Evolutionary conservation across 2,888 invertebrate genomes (phyloP), one percentile per base, ranked within the genome.

Genomic region (Caenorhabditis japonica): DNA sequence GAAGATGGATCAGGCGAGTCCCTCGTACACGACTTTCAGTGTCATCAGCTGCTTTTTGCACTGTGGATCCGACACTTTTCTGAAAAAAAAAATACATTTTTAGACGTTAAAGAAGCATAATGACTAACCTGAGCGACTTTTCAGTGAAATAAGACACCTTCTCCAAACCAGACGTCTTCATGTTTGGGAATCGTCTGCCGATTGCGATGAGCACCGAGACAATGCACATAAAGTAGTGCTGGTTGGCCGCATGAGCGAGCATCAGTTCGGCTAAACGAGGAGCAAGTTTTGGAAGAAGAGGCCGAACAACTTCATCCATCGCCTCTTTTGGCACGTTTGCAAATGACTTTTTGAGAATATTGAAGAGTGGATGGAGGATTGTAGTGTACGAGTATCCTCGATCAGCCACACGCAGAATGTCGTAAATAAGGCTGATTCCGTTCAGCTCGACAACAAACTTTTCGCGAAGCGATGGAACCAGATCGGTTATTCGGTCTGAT

Each of bases 341-440:
- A 10, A 30, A 30, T 10, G 30, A 30, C 10, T 30, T 30, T 5
- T 30, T 5, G 30, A 30, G 30, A 10, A 30, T 30, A 10, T 10
- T 30, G 30, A 30, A 30, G 30, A 30, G 30, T 10, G 30, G 30
- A 5, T 30, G 30, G 30, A 30, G 30, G 30, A 30, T 30, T 10
- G 30, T 30, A 7, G 5, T 30, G 30, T 30, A 30, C 7, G 30
- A 10, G 10, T 7, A 7, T 25, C 69, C 60, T 13, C 43, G 69
- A 27, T 69, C 69, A 7, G 69, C 60, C 1, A 69, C 69, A 7
- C 19, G 21, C 3, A 69, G 46, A 27, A 69, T 60, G n/a, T 55
- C 55, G 19, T 41, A 49, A 10, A 55, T 21, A 1, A 36, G 43
- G 25, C 55, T 33, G 21, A 69, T 34, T n/a, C 69, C 69, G 33